These are phyloP conservation scores for Bicyclus anynana DNA, from an alignment of 1,140 invertebrate genomes.

Conservation along the genomic window DNA sequence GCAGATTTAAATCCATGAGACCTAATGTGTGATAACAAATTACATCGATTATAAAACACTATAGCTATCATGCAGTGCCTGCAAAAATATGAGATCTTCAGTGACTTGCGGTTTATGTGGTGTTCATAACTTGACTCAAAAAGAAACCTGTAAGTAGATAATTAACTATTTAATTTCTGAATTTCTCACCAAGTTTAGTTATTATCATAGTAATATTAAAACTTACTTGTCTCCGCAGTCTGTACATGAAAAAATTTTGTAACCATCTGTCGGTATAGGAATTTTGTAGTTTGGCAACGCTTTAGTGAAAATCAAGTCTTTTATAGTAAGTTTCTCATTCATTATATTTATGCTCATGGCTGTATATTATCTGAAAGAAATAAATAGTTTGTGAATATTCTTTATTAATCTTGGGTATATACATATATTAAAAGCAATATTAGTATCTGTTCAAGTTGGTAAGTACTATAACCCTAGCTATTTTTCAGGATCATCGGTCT, in stretches of 20 bases:
- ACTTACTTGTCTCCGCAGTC: conserved; percentile 71
- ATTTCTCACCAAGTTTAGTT: background rate
- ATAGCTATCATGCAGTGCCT: conserved; percentile 44
- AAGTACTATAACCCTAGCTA: no score
- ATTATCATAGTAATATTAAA: background rate
- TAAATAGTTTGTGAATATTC: background rate
- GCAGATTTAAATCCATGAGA: conserved; percentile 64
- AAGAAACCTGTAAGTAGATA: conserved; percentile 57
- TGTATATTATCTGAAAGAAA: conserved; percentile 6
- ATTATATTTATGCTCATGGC: conserved; percentile 10
- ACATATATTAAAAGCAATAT: no score
- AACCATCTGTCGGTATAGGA: conserved; percentile 42
- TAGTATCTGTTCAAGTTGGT: no score
- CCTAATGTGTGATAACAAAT: conserved; percentile 61
- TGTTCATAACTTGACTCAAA: conserved; percentile 61
- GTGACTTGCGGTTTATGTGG: conserved; percentile 61
- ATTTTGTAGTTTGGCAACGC: conserved; percentile 50
- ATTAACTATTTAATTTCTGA: conserved; percentile 2
- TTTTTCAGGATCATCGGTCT: no score
- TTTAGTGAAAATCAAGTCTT: conserved; percentile 59
- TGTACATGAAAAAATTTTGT: conserved; percentile 52
- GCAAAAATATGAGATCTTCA: conserved; percentile 64
- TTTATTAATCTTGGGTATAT: no score
- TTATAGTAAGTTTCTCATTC: conserved; percentile 50
- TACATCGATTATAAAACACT: conserved; percentile 65